phyloP scores from a whole-genome alignment of 2,888 invertebrate species.

The Aleiodes testaceus region DNA sequence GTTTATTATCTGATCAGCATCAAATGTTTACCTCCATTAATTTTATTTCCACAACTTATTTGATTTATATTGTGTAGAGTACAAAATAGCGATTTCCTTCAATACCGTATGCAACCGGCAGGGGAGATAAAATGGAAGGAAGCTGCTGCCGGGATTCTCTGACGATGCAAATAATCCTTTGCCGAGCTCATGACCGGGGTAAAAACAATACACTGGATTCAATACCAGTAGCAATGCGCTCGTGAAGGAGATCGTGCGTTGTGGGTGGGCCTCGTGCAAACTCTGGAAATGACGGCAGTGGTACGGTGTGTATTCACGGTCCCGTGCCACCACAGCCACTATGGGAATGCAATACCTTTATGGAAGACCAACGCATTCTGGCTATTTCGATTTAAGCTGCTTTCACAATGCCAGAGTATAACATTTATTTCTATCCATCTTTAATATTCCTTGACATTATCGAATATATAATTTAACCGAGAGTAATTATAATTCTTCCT shows the following conservation, averaged over 20 bases:
- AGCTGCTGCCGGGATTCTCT: constrained; percentile 4
- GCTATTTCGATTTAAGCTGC: constrained; percentile 48
- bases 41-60: too few species aligned
- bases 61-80: too few species aligned
- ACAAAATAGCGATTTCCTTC: too few species aligned
- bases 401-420: constrained; percentile 33
- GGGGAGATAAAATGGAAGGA: not conserved
- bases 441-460: too few species aligned
- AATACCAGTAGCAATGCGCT: constrained; percentile 71
- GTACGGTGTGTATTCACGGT: constrained; percentile 51
- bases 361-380: constrained; percentile 62
- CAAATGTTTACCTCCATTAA: too few species aligned
- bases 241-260: constrained; percentile 69
- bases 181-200: constrained; percentile 62
- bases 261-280: constrained; percentile 68
- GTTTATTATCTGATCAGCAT: not conserved
- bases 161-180: constrained; percentile 68
- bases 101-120: too few species aligned
- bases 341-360: constrained; percentile 68
- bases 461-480: too few species aligned
- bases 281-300: constrained; percentile 56
- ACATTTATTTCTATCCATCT: too few species aligned
- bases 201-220: constrained; percentile 72
- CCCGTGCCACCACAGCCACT: constrained; percentile 55
- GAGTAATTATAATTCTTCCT: not conserved